Evolutionary conservation across 2,797 vertebrate genomes (phyloP), one percentile per base, ranked within the genome.

Genomic region (Odontamblyopus lacepedii): DNA sequence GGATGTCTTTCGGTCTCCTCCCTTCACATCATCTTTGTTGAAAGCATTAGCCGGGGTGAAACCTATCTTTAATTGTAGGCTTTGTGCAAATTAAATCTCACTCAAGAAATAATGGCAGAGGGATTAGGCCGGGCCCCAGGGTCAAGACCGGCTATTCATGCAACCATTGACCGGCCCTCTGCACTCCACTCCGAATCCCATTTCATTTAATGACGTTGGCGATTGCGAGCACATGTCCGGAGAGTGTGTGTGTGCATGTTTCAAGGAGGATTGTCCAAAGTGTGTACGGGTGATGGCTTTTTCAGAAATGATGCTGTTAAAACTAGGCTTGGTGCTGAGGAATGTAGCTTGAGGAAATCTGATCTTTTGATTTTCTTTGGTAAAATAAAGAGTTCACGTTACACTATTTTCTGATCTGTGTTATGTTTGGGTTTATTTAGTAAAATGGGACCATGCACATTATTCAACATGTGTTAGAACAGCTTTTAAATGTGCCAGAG

Each of bases 21-120:
- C 70, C 60, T 72, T 57, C 64, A 59, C 59, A 2, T 74, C 75
- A 71, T 79, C 1, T n/a, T 26, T 65, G 68, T 72, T 81, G 79
- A 87, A 77, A 83, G 81, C 55, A 44, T 4, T 68, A 72, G 72
- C 71, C 53, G 75, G 63, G 75, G 67, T 53, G 67, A 72, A 76
- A 65, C 50, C 57, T 70, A 30, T 77, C 83, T 87, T 89, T 90
- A 91, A 89, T 88, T 91, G 88, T 83, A 77, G 78, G 78, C 62
- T 70, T 63, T 82, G 71, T 69, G 80, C 74, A 91, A 91, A 91
- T 93, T 83, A 89, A 83, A 88, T 87, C 75, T 84, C 88, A 88
- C 84, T 91, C 81, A 81, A 86, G 86, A 91, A 87, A 89, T 91
- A 90, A 92, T 90, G 83, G 74, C 70, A 26, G 19, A 56, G 61